Conservation (phyloP, 2,797 vertebrate species). For the Argya squamiceps region DNA sequence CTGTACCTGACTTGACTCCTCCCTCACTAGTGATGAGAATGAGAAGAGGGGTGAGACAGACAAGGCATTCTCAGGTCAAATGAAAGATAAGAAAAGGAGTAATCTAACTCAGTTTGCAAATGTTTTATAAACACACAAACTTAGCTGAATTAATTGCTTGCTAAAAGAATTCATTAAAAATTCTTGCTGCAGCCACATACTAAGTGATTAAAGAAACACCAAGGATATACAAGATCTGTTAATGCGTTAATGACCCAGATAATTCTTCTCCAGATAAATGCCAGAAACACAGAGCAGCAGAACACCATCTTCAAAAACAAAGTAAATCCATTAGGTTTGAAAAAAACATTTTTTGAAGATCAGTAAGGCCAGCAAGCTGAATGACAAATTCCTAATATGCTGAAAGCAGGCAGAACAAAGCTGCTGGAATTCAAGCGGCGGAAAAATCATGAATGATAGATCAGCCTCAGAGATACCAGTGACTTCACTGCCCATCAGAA, state of each 20-base stretch:
- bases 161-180: neutral
- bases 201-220: neutral
- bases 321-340: neutral
- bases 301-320: neutral
- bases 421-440: neutral
- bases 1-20: neutral
- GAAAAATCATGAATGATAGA: neutral
- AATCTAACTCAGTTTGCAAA: neutral
- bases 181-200: neutral
- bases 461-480: neutral
- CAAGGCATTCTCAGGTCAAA: neutral
- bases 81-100: neutral
- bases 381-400: neutral
- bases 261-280: neutral
- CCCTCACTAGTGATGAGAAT: neutral
- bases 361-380: neutral
- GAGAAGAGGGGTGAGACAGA: slow-evolving; percentile 5
- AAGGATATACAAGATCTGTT: neutral
- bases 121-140: neutral
- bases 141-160: neutral
- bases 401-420: neutral
- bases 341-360: neutral
- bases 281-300: slow-evolving; percentile 5
- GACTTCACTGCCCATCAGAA: neutral
- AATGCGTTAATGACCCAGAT: neutral